Conservation (phyloP, 2,888 invertebrate species). For the Brenthis ino region DNA sequence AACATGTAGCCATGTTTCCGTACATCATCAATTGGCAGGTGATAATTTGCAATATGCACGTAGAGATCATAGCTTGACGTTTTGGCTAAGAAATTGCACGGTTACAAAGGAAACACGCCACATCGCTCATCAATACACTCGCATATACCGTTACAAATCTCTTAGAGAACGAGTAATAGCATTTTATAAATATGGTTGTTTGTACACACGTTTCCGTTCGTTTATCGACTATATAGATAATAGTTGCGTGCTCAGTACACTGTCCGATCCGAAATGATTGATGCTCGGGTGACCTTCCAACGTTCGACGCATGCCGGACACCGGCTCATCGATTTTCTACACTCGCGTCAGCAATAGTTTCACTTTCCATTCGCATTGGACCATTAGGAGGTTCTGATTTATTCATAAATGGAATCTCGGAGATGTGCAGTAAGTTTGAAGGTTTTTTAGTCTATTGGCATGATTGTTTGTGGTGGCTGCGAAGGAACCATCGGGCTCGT, state of each 20-base stretch:
- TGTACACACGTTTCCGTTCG: neutral
- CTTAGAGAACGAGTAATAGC: conserved; percentile 25
- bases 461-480: conserved; percentile 67
- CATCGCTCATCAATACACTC: conserved; percentile 48
- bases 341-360: conserved; percentile 59
- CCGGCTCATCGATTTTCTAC: conserved; percentile 71
- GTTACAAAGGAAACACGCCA: conserved; percentile 64
- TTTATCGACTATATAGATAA: conserved; percentile 31
- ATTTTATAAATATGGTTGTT: conserved; percentile 7
- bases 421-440: conserved; percentile 53
- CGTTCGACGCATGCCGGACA: conserved; percentile 58
- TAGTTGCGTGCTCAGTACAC: conserved; percentile 51
- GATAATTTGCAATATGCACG: conserved; percentile 58
- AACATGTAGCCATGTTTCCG: conserved; percentile 77
- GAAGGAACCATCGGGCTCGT: conserved; percentile 79
- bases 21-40: conserved; percentile 77
- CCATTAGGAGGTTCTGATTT: conserved; percentile 54
- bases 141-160: conserved; percentile 18
- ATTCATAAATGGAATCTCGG: conserved; percentile 48
- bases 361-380: conserved; percentile 64
- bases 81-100: conserved; percentile 57
- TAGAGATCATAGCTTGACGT: conserved; percentile 59
- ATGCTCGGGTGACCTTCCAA: conserved; percentile 63
- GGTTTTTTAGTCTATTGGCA: conserved; percentile 55
- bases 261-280: conserved; percentile 58